These are phyloP conservation scores for Casuarius casuarius DNA, from an alignment of 2,113 vertebrate genomes.

Conservation along the genomic window DNA sequence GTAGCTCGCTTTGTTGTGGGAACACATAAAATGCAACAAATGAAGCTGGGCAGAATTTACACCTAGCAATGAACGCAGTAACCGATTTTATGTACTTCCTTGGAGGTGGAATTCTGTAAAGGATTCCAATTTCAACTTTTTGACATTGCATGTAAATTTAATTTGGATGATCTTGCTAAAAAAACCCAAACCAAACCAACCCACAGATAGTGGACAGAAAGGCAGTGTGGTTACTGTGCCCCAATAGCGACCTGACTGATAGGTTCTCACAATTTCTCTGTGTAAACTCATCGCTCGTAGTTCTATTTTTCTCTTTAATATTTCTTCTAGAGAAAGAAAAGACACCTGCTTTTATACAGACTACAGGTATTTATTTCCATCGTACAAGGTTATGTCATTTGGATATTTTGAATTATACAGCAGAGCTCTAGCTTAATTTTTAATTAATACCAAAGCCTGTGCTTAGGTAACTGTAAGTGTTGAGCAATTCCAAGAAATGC, in stretches of 20 bases:
- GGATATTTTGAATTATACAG: background rate
- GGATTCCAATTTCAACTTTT: background rate
- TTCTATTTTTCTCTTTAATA: background rate
- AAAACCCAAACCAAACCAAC: background rate
- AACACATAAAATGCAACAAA: background rate
- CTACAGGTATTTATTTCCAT: background rate
- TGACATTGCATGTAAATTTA: background rate
- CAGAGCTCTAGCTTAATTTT: background rate
- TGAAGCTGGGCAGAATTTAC: background rate
- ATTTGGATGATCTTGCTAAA: too few species aligned
- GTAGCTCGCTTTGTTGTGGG: fast-evolving
- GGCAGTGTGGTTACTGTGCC: fast-evolving
- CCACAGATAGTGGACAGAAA: background rate
- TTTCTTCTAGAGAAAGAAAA: background rate
- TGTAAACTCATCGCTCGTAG: background rate
- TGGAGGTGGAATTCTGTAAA: background rate
- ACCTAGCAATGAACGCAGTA: background rate
- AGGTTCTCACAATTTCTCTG: background rate
- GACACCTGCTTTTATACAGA: background rate
- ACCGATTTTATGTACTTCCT: background rate
- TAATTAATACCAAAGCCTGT: background rate
- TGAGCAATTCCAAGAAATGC: background rate
- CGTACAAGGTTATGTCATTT: too few species aligned
- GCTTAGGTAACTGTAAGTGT: background rate
- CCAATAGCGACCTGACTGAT: background rate